phyloP scores from a whole-genome alignment of 2,888 invertebrate genomes.

The Lissonota sp. region DNA sequence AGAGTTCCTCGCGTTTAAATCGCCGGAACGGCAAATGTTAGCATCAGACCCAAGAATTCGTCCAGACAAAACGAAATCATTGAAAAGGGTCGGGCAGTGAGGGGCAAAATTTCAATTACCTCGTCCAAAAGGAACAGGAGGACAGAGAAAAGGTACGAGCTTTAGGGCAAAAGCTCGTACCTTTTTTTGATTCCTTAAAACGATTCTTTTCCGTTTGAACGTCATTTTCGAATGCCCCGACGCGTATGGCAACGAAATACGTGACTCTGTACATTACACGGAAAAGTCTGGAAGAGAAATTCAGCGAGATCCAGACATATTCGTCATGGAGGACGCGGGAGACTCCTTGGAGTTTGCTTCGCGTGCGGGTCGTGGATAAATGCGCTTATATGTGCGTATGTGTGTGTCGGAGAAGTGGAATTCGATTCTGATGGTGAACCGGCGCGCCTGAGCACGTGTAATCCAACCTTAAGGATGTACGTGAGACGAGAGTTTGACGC shows the following conservation, averaged over 20 bases:
- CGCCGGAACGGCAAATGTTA: too few relatives aligned
- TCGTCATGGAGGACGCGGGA: constrained; percentile 32
- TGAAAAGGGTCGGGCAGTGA: too few relatives aligned
- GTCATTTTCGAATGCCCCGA: too few relatives aligned
- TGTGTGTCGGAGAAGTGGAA: constrained; percentile 41
- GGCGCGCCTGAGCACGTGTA: constrained; percentile 51
- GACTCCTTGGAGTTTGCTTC: constrained; percentile 14
- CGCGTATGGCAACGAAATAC: constrained; percentile 32
- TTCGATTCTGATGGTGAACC: constrained; percentile 49
- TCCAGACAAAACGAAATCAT: too few relatives aligned
- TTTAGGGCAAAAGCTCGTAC: too few relatives aligned
- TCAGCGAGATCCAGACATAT: constrained; percentile 26
- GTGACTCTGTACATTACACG: constrained; percentile 27
- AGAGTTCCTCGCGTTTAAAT: constrained; percentile 33
- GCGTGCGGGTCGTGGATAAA: constrained; percentile 7
- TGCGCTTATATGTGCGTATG: background rate
- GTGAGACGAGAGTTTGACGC: constrained; percentile 56
- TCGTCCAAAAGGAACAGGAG: too few relatives aligned
- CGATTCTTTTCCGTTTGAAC: too few relatives aligned
- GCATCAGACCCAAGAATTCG: too few relatives aligned
- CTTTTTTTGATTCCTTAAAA: too few relatives aligned
- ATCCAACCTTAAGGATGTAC: constrained; percentile 59
- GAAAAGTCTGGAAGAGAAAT: constrained; percentile 31
- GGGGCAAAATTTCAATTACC: too few relatives aligned
- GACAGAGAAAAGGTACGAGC: too few relatives aligned